Evolutionary conservation across 2,797 vertebrate species (phyloP).

Genomic region (Coendou prehensilis): DNA sequence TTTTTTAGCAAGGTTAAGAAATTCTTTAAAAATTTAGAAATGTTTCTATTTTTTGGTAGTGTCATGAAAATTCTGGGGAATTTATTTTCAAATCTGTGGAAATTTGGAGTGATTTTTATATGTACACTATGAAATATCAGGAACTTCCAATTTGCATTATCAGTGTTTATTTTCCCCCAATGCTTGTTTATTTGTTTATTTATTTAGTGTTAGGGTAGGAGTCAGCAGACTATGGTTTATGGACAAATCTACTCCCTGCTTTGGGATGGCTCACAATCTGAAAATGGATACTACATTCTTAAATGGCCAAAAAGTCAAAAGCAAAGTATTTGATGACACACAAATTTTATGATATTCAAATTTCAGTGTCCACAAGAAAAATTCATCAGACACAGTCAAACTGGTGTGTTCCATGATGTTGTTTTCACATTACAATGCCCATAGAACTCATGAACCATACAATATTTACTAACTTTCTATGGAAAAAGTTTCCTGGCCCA

Average conservation of each 20-base stretch:
- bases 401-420: background rate
- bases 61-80: background rate
- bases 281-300: background rate
- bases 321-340: background rate
- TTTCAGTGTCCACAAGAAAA: background rate
- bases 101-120: background rate
- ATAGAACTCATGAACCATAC: too few species aligned
- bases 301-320: background rate
- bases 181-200: background rate
- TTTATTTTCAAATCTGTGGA: background rate
- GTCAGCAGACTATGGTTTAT: background rate
- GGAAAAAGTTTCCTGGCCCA: background rate
- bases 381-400: background rate
- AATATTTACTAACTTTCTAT: background rate
- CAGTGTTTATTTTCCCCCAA: background rate
- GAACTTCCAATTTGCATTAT: background rate
- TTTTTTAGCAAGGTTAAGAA: background rate
- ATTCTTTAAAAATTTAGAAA: background rate
- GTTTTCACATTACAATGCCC: background rate
- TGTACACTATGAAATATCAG: background rate
- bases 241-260: background rate
- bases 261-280: background rate
- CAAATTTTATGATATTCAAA: background rate
- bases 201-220: background rate
- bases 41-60: background rate